Base-by-base conservation (phyloP, 1,140 invertebrate genomes). In the Lutraria rhynchaena region DNA sequence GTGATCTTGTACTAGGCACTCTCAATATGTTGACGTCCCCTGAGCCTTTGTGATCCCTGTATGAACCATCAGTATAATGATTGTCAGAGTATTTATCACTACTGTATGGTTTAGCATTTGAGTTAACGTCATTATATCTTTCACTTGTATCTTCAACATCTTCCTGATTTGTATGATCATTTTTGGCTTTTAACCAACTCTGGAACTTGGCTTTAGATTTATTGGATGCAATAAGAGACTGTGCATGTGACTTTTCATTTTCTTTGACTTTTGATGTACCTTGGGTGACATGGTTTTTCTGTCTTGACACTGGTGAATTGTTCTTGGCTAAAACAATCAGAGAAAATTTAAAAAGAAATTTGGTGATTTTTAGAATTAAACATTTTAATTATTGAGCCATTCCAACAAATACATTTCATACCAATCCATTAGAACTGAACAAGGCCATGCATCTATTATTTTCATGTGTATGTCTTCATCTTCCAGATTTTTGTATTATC, bases 201-300 rank as follows among this genome's bases (percentile, higher is more conserved):
- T 65, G 24, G 37, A 78, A 78, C 24, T 55, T 78, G n/a, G 75
- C 75, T 5, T 67, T 67, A 33, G 75, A 78, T 67, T 67, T 78
- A 11, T 78, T 65, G 3, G 75, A 53, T 1, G 75, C 61, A 3
- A 78, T 63, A 7, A 78, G 31, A 24, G 9, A 31, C 29, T 78
- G 37, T 13, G 33, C 41, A 3, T 41, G 46, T 33, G 19, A 44
- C 2, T 35, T 19, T 5, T 67, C 22, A 3, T 37, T 65, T 29
- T 51, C 17, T 46, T n/a, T 35, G 17, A n/a, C 17, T 13, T 31
- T 31, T 24, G 24, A 15, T 37, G 31, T 15, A 29, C n/a, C 3
- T 24, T 22, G 22, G 49, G n/a, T 31, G 11, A 15, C 33, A 19
- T 5, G 17, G 7, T 22, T 24, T 22, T 37, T 29, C 9, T 67